Conservation (phyloP, 2,888 invertebrate species). For the Monoplex corrugatus region DNA sequence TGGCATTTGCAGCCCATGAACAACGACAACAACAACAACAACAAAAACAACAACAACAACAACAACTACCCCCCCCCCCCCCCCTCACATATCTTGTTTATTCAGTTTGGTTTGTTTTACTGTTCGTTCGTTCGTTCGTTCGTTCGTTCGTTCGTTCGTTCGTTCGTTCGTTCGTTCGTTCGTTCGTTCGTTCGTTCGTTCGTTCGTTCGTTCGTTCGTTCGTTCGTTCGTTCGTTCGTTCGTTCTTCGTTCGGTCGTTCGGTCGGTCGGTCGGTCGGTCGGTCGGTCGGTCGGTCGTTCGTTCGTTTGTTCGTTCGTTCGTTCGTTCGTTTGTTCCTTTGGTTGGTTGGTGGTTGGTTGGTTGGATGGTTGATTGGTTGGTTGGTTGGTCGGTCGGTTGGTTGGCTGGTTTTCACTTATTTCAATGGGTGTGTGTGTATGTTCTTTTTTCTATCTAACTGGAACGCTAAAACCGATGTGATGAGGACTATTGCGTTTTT, state of each 20-base stretch:
- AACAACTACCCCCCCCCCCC: too few species aligned
- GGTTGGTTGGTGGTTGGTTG: background rate
- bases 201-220: background rate
- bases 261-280: background rate
- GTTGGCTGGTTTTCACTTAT: background rate
- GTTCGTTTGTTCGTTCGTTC: background rate
- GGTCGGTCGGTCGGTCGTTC: background rate
- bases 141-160: constrained; percentile 17
- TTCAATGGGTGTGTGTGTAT: too few species aligned
- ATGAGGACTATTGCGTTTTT: too few species aligned
- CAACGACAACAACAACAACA: too few species aligned
- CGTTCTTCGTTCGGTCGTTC: background rate
- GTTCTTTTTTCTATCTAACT: too few species aligned
- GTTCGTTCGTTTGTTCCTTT: background rate
- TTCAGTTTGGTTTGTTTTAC: too few species aligned
- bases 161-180: constrained; percentile 22
- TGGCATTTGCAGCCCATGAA: too few species aligned
- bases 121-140: constrained; percentile 5
- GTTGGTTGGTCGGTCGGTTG: background rate
- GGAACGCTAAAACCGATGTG: too few species aligned
- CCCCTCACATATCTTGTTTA: too few species aligned
- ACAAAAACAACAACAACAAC: too few species aligned
- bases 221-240: background rate
- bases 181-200: background rate
- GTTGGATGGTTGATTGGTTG: background rate